phyloP scores from a whole-genome alignment of 2,113 vertebrate species.

The Prinia subflava region DNA sequence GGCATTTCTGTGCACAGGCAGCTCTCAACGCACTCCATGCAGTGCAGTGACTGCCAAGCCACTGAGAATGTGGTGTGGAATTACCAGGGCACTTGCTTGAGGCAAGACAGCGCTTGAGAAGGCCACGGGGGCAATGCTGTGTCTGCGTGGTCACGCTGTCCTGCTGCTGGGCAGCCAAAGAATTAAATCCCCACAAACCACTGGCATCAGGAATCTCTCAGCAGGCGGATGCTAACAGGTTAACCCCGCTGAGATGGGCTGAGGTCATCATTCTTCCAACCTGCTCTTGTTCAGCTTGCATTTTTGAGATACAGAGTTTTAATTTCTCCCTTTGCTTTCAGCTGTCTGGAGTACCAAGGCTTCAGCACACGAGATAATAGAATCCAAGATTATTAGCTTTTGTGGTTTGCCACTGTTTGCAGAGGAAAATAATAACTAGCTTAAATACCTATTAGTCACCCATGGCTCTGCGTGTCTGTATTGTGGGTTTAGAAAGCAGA shows the following conservation, averaged over 20 bases:
- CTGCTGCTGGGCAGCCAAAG: not conserved
- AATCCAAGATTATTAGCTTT: not conserved
- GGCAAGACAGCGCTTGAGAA: not conserved
- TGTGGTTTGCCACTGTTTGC: conserved; percentile 22
- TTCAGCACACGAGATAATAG: not conserved
- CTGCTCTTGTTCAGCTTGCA: not conserved
- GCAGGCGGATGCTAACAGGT: not conserved
- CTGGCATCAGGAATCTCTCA: fast-evolving
- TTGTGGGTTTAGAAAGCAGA: not conserved
- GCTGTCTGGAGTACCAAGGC: not conserved
- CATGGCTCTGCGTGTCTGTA: not conserved
- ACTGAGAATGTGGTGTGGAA: not conserved
- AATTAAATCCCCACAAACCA: not conserved
- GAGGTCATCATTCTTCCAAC: not conserved
- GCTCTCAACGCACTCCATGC: not conserved
- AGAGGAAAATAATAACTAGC: conserved; percentile 18
- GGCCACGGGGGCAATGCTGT: not conserved
- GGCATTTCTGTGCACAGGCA: not conserved
- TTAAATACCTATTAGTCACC: conserved; percentile 30
- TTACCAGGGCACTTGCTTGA: not conserved
- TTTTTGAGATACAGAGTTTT: not conserved
- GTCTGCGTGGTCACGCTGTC: not conserved
- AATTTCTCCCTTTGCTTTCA: not conserved
- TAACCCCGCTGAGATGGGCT: not conserved
- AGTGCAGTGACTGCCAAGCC: not conserved